A percentile compares a stretch with the other conserved stretches of the same genome.
phyloP scores from a whole-genome alignment of 2,797 vertebrate genomes.

The Adrianichthys oophorus region DNA sequence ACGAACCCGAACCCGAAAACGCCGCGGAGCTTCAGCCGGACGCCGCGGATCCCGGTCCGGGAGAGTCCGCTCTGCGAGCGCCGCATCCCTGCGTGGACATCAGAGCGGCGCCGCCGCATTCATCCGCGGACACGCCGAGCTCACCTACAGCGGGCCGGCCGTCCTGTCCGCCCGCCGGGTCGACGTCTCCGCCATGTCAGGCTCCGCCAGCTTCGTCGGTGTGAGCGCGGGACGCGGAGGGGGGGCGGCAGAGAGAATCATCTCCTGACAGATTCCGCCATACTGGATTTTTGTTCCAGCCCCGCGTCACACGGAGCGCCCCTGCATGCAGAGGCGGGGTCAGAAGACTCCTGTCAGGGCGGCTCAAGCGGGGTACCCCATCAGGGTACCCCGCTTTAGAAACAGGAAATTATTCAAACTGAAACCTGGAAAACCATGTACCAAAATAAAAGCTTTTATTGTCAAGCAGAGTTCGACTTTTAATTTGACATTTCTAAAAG shows the following conservation, averaged over 20 bases:
- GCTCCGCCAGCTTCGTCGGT: slow-evolving; percentile 18
- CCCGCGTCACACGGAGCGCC: slow-evolving; percentile 78
- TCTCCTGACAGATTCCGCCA: slow-evolving; percentile 84
- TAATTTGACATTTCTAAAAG: too few species aligned
- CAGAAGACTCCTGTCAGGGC: slow-evolving; percentile 13
- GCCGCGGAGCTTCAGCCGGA: slow-evolving; percentile 67
- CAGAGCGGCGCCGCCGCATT: slow-evolving; percentile 41
- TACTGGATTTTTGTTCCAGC: slow-evolving; percentile 81
- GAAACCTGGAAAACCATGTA: too few species aligned
- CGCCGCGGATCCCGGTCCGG: slow-evolving; percentile 56
- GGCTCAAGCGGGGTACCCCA: too few species aligned
- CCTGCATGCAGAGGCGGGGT: slow-evolving; percentile 72
- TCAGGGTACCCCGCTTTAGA: too few species aligned
- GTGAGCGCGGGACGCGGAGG: slow-evolving; percentile 15
- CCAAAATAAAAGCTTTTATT: too few species aligned
- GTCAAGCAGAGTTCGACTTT: too few species aligned
- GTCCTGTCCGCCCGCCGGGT: slow-evolving; percentile 42
- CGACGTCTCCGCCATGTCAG: slow-evolving; percentile 59
- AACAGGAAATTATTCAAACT: too few species aligned
- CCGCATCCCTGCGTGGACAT: slow-evolving; percentile 61
- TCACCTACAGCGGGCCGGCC: slow-evolving; percentile 66
- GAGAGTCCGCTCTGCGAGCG: slow-evolving; percentile 27
- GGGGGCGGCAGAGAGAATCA: slow-evolving; percentile 51
- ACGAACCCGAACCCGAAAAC: slow-evolving; percentile 4
- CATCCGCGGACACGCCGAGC: slow-evolving; percentile 27